phyloP scores from a whole-genome alignment of 2,797 vertebrate genomes.

The Enteromius treurensis region DNA sequence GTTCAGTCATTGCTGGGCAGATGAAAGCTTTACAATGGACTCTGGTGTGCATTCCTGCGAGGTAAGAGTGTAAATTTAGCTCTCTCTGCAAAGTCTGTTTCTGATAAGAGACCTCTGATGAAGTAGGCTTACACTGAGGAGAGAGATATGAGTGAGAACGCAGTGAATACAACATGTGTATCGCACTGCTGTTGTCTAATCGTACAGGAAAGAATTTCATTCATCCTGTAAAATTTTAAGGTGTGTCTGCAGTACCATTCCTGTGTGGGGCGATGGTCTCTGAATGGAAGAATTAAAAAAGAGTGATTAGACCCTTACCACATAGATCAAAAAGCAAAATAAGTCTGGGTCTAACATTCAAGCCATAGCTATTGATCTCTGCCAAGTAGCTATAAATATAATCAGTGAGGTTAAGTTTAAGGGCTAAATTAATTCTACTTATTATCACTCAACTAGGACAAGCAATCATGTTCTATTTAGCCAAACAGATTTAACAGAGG shows the following conservation, averaged over 20 bases:
- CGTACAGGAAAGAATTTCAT: slow-evolving; percentile 54
- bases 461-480: neutral
- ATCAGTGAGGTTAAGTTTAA: neutral
- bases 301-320: neutral
- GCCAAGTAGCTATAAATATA: neutral
- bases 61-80: slow-evolving; percentile 80
- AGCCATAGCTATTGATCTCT: neutral
- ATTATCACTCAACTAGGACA: neutral
- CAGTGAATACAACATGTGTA: slow-evolving; percentile 59
- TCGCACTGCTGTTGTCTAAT: slow-evolving; percentile 31
- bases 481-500: neutral
- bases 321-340: neutral
- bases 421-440: neutral
- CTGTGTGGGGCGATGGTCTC: neutral
- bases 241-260: neutral
- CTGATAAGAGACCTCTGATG: slow-evolving; percentile 69
- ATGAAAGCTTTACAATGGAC: slow-evolving; percentile 69
- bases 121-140: slow-evolving; percentile 58
- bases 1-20: slow-evolving; percentile 56
- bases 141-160: slow-evolving; percentile 43
- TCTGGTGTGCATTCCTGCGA: slow-evolving; percentile 74
- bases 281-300: slow-evolving; percentile 10
- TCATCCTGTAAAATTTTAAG: slow-evolving; percentile 33
- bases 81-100: slow-evolving; percentile 66
- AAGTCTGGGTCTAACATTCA: neutral